Evolutionary conservation across 2,797 vertebrate genomes (phyloP), one percentile per base, ranked within the genome.

Genomic region (Leuciscus waleckii): DNA sequence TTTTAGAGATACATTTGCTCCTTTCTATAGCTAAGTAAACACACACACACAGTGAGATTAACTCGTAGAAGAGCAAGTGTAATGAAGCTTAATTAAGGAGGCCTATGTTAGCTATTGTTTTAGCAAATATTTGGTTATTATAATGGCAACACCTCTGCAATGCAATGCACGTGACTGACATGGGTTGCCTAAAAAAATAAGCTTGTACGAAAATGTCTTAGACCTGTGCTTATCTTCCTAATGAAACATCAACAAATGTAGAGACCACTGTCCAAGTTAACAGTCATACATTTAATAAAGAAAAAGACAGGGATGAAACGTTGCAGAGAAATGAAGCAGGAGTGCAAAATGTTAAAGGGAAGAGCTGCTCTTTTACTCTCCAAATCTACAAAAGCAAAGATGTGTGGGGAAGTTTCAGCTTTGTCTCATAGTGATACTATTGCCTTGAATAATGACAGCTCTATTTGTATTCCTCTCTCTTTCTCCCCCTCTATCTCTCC

Each of bases 101-200:
- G 29, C 35, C 56, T 80, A 85, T 87, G 83, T 84, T 71, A 86
- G 70, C 83, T 90, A 85, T 89, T 89, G 75, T 86, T 88, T 89
- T 49, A 88, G 61, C 86, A 90, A 89, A 88, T 86, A 89, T 84
- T 89, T 86, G 77, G 63, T 35, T 84, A 29, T 29, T 29, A 29
- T 29, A 78, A 58, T 78, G 87, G 85, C 51, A 80, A 56, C 71
- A 81, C 82, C 88, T 80, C 79, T 86, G 85, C 87, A 73, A 85
- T 81, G 81, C 83, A 88, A 81, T 29, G 29, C 82, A 86, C 79
- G 73, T 51, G 49, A 77, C 74, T 79, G 65, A 76, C 67, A 74
- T 5, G 2, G 81, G 37, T 85, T 68, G 58, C 69, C 68, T 70
- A 73, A 17, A 26, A 83, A 73, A 80, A 1, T 81, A 79, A 80